These are phyloP conservation scores for Pseudochaenichthys georgianus DNA, from an alignment of 2,797 vertebrate species.

Conservation along the genomic window DNA sequence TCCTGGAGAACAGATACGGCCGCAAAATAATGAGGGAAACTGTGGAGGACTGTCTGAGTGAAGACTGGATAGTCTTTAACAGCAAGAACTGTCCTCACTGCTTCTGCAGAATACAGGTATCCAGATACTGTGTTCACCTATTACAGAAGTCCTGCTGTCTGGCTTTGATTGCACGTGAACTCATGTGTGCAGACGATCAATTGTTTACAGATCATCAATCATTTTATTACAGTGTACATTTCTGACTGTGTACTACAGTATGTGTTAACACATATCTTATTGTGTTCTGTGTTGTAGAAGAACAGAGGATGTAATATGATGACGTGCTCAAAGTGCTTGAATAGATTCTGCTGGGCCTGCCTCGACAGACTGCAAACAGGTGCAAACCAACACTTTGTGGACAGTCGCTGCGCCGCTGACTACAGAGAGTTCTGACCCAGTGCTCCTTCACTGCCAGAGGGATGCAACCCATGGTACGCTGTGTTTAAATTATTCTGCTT, in stretches of 20 bases:
- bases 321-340: constrained; percentile 82
- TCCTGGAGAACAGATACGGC: constrained; percentile 87
- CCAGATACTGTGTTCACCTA: background rate
- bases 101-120: constrained; percentile 87
- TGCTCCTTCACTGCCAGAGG: background rate
- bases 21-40: constrained; percentile 68
- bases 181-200: background rate
- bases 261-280: constrained; percentile 5
- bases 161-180: background rate
- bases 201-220: background rate
- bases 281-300: constrained; percentile 81
- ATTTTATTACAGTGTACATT: background rate
- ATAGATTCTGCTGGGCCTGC: constrained; percentile 87
- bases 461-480: background rate
- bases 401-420: accelerated
- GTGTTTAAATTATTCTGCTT: background rate
- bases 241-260: background rate
- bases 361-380: background rate
- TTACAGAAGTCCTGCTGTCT: no score
- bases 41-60: constrained; percentile 78
- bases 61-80: constrained; percentile 84
- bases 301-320: constrained; percentile 88
- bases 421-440: accelerated
- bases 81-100: constrained; percentile 89
- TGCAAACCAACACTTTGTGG: accelerated